Conservation (phyloP, 53 echinoderm and acorn worm genomes). For the Stichopus horrens region DNA sequence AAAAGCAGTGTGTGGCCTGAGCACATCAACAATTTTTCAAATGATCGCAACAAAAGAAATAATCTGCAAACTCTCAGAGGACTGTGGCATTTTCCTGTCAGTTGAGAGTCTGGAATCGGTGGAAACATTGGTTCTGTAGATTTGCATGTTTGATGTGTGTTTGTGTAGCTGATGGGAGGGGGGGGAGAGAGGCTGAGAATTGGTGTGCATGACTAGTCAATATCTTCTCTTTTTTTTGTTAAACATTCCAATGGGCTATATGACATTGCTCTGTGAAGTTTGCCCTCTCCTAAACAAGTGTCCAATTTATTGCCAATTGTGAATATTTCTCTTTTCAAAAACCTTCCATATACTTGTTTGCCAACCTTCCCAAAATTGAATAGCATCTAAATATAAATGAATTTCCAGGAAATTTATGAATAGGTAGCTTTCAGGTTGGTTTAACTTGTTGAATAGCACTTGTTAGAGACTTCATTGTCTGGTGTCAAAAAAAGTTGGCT, state of each 20-base stretch:
- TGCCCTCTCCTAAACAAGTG: not conserved
- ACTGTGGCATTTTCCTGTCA: no score
- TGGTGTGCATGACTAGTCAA: not conserved
- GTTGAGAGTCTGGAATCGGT: no score
- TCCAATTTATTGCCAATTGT: not conserved
- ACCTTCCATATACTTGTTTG: constrained; percentile 9
- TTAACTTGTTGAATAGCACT: not conserved
- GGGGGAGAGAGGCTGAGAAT: no score
- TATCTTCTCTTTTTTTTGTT: not conserved
- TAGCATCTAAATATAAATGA: constrained; percentile 35
- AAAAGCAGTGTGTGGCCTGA: no score
- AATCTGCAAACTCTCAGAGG: no score
- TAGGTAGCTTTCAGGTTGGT: constrained; percentile 4
- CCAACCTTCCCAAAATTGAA: constrained; percentile 15
- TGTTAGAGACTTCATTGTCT: not conserved
- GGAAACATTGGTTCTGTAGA: no score
- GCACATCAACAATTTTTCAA: no score
- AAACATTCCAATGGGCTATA: not conserved
- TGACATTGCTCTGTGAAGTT: not conserved
- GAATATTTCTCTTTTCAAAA: not conserved
- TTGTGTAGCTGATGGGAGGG: no score
- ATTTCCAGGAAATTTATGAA: constrained; percentile 37
- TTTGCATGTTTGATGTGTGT: no score
- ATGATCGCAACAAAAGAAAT: no score
- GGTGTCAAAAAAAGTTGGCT: not conserved